phyloP scores from a whole-genome alignment of 2,888 invertebrate species.

The Dugesia japonica region DNA sequence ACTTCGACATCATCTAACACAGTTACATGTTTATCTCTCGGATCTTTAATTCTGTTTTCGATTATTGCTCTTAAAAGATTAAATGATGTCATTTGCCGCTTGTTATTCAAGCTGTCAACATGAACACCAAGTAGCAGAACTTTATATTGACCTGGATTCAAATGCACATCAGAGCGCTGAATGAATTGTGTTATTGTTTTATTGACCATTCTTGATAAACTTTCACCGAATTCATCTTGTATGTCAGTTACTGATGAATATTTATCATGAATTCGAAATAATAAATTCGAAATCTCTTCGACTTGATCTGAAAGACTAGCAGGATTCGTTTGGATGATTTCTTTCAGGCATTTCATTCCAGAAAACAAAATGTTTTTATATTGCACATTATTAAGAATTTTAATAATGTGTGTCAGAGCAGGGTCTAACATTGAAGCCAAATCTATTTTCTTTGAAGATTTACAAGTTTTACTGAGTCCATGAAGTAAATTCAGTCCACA shows the following conservation, averaged over 20 bases:
- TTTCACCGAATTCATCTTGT: neutral
- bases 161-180: neutral
- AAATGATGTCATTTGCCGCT: neutral
- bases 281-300: neutral
- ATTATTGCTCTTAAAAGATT: neutral
- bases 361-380: neutral
- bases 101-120: neutral
- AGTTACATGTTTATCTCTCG: neutral
- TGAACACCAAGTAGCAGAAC: neutral
- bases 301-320: neutral
- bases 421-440: neutral
- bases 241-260: neutral
- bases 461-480: neutral
- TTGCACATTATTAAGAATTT: neutral
- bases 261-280: neutral
- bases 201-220: neutral
- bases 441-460: neutral
- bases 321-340: neutral
- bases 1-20: neutral
- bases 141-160: neutral
- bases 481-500: neutral
- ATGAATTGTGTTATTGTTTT: neutral
- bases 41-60: neutral
- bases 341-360: neutral
- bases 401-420: neutral